Evolutionary conservation across 2,888 invertebrate species (phyloP), one percentile per base, ranked within the genome.

Genomic region (Gymnoscelis rufifasciata): DNA sequence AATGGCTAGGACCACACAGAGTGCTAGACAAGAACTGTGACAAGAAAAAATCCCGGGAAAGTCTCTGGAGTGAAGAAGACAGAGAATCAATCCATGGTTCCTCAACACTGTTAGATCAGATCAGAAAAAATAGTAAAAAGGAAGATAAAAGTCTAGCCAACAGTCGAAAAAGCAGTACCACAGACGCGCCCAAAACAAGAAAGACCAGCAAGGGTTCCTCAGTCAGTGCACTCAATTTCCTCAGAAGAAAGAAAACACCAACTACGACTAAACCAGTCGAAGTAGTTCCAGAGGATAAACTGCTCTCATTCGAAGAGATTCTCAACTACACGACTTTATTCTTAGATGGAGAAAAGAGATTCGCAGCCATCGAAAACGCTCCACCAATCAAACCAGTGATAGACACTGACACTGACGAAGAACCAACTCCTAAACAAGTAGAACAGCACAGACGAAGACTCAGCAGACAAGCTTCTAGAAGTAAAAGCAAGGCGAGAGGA

Each of bases 11-110:
- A 28, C 66, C 78, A 1, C 71, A 73, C 1, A 83, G 79, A 51
- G 86, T 86, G 24, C 44, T 75, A 7, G 87, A 87, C 11, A 87
- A 82, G 43, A 73, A 75, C 54, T 68, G 62, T 8, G 84, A 83
- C 31, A 88, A 80, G 55, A 87, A 83, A 54, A 88, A 88, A 51
- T 88, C 88, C 0, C 77, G 81, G 51, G 87, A 87, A 52, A 87
- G 86, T 38, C 74, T 87, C n/a, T 86, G 83, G 82, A 88, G 88
- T 43, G 88, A 88, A 57, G 87, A 88, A 59, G 86, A 86, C 43
- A 75, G 75, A 48, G 88, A 88, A 45, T 84, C 84, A 1, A 75
- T 86, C 33, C 74, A 82, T 23, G 87, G 81, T 0, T 84, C 83
- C 0, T 67, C 71, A 23, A 70, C 78, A 52, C 78, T 82, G 60